Conservation (phyloP, 2,888 invertebrate species). For the Ennomos erosarius region DNA sequence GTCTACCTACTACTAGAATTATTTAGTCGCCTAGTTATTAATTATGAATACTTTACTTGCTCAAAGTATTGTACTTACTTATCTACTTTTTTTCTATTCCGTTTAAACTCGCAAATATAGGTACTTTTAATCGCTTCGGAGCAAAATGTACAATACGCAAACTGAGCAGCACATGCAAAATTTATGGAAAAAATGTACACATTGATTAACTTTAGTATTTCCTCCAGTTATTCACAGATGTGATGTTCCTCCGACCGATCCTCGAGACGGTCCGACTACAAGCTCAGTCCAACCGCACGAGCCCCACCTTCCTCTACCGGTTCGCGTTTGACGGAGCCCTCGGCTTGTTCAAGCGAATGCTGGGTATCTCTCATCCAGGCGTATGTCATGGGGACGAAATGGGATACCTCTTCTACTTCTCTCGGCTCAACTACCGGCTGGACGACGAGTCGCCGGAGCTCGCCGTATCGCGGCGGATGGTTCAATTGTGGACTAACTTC, state of each 20-base stretch:
- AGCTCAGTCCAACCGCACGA: slow-evolving; percentile 67
- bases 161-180: no score
- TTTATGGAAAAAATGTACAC: no score
- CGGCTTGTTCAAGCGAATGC: slow-evolving; percentile 86
- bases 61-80: no score
- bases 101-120: no score
- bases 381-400: slow-evolving; percentile 88
- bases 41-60: no score
- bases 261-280: slow-evolving; percentile 80
- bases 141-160: no score
- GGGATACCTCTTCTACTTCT: slow-evolving; percentile 87
- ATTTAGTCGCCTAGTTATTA: no score
- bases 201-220: no score
- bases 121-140: no score
- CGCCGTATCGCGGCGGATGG: slow-evolving; percentile 85
- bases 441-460: slow-evolving; percentile 86
- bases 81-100: no score
- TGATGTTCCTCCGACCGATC: slow-evolving; percentile 86
- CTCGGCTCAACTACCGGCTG: slow-evolving; percentile 85
- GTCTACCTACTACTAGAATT: no score
- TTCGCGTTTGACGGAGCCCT: slow-evolving; percentile 87
- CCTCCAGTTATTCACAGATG: slow-evolving; percentile 85
- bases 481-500: slow-evolving; percentile 88
- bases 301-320: slow-evolving; percentile 86
- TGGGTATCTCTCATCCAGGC: slow-evolving; percentile 85